Percentiles rank a stretch among this genome's conserved stretches.
These are phyloP conservation scores for Pseudococcus viburni DNA, from an alignment of 2,888 invertebrate species.

Conservation along the genomic window DNA sequence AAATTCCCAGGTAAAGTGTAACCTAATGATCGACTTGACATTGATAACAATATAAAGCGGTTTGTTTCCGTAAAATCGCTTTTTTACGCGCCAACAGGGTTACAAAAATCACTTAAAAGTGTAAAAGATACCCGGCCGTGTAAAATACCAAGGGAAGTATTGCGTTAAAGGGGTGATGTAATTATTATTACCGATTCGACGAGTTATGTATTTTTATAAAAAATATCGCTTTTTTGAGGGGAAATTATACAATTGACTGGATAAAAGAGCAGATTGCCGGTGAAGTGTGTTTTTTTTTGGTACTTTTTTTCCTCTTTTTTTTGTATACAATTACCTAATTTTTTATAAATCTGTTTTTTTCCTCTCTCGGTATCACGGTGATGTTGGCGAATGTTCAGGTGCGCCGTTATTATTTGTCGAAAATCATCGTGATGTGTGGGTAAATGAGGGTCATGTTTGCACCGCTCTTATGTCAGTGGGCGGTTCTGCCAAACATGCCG, in stretches of 20 bases:
- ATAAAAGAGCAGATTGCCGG: not conserved
- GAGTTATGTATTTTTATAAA: not conserved
- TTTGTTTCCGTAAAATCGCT: constrained; percentile 64
- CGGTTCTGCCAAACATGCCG: not conserved
- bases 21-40: constrained; percentile 61
- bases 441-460: not conserved
- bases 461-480: not conserved
- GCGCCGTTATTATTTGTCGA: constrained; percentile 11
- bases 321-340: constrained; percentile 15
- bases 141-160: constrained; percentile 59
- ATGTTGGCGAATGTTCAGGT: not conserved
- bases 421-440: not conserved
- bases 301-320: no score
- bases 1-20: constrained; percentile 54
- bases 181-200: constrained; percentile 41
- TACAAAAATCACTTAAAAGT: constrained; percentile 60
- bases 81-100: constrained; percentile 64
- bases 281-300: constrained; percentile 20
- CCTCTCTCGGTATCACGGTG: not conserved
- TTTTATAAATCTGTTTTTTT: constrained; percentile 36
- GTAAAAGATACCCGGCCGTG: constrained; percentile 57
- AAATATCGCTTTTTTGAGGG: constrained; percentile 42
- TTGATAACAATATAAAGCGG: constrained; percentile 63
- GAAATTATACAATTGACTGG: constrained; percentile 39
- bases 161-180: constrained; percentile 60